phyloP scores from a whole-genome alignment of 2,797 vertebrate species.

The Erpetoichthys calabaricus region DNA sequence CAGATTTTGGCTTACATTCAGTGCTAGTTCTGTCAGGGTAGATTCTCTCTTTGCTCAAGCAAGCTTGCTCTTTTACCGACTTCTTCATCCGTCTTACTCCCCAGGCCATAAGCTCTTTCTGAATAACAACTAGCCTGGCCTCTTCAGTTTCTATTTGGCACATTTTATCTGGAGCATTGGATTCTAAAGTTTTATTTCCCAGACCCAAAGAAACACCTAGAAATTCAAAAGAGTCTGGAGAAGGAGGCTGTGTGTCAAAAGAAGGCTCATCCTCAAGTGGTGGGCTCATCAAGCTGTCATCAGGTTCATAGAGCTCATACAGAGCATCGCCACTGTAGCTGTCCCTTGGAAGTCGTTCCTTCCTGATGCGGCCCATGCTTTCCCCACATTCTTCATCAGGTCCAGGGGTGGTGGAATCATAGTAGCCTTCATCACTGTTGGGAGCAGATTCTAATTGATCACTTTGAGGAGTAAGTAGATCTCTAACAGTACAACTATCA shows the following conservation, averaged over 20 bases:
- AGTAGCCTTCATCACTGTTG: conserved; percentile 88
- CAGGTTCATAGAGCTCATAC: conserved; percentile 84
- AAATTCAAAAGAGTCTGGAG: conserved; percentile 52
- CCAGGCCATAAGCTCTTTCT: conserved; percentile 61
- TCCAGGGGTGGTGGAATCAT: conserved; percentile 85
- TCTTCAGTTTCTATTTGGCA: conserved; percentile 64
- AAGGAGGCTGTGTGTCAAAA: conserved; percentile 44
- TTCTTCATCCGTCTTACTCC: conserved; percentile 50
- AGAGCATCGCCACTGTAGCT: conserved; percentile 95
- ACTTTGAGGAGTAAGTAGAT: conserved; percentile 79
- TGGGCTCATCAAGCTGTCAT: conserved; percentile 74
- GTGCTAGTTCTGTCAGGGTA: conserved; percentile 28
- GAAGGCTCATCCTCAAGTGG: conserved; percentile 56
- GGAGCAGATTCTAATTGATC: conserved; percentile 89
- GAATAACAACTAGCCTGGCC: conserved; percentile 57
- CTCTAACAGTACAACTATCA: conserved; percentile 36
- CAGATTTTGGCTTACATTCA: conserved; percentile 35
- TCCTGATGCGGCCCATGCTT: conserved; percentile 41
- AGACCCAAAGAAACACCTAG: conserved; percentile 41
- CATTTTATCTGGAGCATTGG: conserved; percentile 44
- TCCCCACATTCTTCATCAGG: conserved; percentile 75
- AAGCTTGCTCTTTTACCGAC: conserved; percentile 31
- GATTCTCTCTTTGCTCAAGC: conserved; percentile 26
- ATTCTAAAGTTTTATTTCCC: conserved; percentile 30
- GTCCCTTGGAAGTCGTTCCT: conserved; percentile 75